Evolutionary conservation across 2,113 vertebrate genomes (phyloP).

Genomic region (Dendrocopos noguchii): DNA sequence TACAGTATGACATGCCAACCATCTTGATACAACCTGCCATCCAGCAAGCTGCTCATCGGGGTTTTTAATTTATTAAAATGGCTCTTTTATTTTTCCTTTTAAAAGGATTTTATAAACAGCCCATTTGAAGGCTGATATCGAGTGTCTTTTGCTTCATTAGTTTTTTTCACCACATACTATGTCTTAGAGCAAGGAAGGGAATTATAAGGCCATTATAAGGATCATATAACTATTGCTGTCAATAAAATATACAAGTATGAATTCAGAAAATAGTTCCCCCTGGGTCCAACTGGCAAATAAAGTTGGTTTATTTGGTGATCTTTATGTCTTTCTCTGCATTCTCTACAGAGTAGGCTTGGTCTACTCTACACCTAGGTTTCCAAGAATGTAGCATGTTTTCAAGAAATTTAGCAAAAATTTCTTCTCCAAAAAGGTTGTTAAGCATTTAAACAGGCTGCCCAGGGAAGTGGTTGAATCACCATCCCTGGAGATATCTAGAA

Average conservation of each 20-base stretch:
- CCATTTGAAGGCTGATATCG: constrained; percentile 7
- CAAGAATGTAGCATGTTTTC: not conserved
- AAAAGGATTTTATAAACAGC: constrained; percentile 55
- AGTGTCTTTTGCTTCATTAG: constrained; percentile 50
- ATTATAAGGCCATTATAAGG: constrained; percentile 41
- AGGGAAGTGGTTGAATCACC: too few relatives aligned
- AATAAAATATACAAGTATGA: constrained; percentile 46
- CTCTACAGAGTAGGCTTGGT: not conserved
- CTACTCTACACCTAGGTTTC: not conserved
- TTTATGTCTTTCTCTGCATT: not conserved
- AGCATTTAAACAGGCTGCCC: too few relatives aligned
- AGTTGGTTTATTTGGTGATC: not conserved
- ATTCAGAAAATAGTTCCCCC: constrained; percentile 30
- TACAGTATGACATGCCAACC: constrained; percentile 5
- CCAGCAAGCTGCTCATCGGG: not conserved
- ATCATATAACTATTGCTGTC: constrained; percentile 38
- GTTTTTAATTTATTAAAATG: constrained; percentile 57
- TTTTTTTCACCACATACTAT: constrained; percentile 33
- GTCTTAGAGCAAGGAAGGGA: constrained; percentile 38
- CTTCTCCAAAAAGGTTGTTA: too few relatives aligned
- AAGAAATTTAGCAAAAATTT: too few relatives aligned
- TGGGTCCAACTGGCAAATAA: constrained; percentile 2
- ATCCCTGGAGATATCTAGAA: too few relatives aligned
- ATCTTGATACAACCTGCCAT: constrained; percentile 11
- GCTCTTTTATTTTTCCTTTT: constrained; percentile 42